Evolutionary conservation across 2,797 vertebrate species (phyloP).

Genomic region (Hylomyscus alleni): DNA sequence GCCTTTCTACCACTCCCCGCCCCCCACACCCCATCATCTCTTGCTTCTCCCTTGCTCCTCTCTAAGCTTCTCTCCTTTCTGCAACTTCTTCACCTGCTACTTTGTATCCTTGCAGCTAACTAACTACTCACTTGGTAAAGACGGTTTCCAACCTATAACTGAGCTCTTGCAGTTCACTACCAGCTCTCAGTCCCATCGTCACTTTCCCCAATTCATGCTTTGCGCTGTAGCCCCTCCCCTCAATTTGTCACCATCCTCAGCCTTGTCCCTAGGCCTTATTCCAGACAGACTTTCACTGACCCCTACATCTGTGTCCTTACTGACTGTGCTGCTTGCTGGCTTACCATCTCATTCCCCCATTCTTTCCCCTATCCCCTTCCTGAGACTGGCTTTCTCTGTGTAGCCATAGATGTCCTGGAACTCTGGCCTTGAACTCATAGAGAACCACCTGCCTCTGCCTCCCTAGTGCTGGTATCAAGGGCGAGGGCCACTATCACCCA

Average conservation of each 20-base stretch:
- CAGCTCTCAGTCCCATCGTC: background rate
- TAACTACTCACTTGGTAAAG: too few species aligned
- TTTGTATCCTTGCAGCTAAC: background rate
- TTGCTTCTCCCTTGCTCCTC: background rate
- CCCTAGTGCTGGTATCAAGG: background rate
- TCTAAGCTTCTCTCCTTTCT: too few species aligned
- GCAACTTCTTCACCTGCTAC: background rate
- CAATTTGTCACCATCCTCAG: background rate
- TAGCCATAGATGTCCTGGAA: background rate
- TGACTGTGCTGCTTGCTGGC: background rate
- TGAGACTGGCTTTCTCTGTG: background rate
- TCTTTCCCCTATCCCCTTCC: background rate
- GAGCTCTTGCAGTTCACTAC: background rate
- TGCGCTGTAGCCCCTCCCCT: background rate
- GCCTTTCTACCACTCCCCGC: background rate
- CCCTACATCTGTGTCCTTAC: rapidly evolving
- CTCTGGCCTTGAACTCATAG: background rate
- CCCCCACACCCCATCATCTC: background rate
- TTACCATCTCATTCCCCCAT: background rate
- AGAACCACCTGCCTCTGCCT: background rate
- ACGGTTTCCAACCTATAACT: background rate
- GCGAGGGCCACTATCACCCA: rapidly evolving
- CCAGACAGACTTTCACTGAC: background rate
- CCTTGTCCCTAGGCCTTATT: background rate
- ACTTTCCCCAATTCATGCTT: background rate